Conservation (phyloP, 2,113 vertebrate genomes). For the Corapipo altera region DNA sequence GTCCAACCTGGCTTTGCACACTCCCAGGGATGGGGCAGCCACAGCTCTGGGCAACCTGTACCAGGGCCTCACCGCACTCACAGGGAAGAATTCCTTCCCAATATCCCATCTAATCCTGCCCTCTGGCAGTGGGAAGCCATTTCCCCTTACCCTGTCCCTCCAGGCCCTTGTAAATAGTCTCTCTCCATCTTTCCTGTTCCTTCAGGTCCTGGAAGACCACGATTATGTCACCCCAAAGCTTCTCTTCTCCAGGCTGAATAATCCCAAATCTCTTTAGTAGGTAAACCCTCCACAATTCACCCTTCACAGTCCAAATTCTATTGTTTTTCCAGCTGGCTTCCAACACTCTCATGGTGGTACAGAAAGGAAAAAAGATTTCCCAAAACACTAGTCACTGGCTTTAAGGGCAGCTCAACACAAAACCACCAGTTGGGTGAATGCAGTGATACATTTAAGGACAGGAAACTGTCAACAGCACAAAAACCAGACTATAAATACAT, state of each 20-base stretch:
- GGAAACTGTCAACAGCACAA: background rate
- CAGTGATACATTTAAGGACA: background rate
- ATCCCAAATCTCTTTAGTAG: background rate
- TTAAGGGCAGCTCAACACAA: background rate
- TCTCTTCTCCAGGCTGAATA: background rate
- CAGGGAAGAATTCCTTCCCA: background rate
- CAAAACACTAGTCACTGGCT: background rate
- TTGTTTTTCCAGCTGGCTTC: background rate
- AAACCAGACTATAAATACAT: background rate
- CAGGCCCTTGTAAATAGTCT: background rate
- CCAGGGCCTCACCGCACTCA: background rate
- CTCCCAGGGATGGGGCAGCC: background rate
- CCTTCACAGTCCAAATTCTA: background rate
- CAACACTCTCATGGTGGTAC: background rate
- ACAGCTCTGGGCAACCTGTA: background rate
- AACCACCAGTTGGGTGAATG: background rate
- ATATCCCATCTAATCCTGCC: background rate
- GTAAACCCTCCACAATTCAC: background rate
- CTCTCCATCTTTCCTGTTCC: background rate
- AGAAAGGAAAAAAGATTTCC: background rate
- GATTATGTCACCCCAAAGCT: background rate
- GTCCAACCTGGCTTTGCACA: background rate
- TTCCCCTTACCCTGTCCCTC: background rate
- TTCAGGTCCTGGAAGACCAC: background rate
- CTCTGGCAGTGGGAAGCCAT: background rate